Conservation (phyloP, 2,888 invertebrate genomes). For the Macrosiphum euphorbiae region DNA sequence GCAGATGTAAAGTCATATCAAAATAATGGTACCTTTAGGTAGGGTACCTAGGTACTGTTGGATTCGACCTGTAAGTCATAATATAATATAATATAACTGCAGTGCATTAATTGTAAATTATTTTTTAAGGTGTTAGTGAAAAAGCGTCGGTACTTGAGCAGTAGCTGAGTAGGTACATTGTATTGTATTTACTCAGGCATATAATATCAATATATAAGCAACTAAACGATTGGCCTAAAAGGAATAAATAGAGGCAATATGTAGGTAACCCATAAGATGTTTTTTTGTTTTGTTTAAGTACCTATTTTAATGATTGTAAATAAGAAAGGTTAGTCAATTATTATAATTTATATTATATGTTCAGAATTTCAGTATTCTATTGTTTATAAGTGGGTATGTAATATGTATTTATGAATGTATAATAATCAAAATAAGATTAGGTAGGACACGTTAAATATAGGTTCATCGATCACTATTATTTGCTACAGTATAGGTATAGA, state of each 20-base stretch:
- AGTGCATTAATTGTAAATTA: neutral
- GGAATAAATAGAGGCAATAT: neutral
- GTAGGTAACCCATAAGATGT: neutral
- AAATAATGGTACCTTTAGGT: neutral
- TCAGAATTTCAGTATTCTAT: neutral
- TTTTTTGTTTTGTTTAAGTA: neutral
- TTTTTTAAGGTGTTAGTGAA: neutral
- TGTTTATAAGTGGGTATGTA: neutral
- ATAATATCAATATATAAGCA: neutral
- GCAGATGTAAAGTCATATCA: neutral
- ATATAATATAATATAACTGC: neutral
- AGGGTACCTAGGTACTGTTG: neutral
- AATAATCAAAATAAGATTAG: neutral
- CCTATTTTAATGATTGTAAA: neutral
- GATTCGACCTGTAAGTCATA: neutral
- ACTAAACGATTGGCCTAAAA: neutral
- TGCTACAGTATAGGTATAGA: neutral
- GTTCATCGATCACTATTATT: conserved; percentile 4
- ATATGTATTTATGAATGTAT: neutral
- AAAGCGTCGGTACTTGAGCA: neutral
- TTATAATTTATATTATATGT: neutral
- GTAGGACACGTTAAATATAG: neutral
- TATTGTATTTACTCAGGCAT: neutral
- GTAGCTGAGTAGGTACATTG: neutral
- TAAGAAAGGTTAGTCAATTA: neutral